Conservation (phyloP, 1,140 invertebrate species). For the Cotesia glomerata region DNA sequence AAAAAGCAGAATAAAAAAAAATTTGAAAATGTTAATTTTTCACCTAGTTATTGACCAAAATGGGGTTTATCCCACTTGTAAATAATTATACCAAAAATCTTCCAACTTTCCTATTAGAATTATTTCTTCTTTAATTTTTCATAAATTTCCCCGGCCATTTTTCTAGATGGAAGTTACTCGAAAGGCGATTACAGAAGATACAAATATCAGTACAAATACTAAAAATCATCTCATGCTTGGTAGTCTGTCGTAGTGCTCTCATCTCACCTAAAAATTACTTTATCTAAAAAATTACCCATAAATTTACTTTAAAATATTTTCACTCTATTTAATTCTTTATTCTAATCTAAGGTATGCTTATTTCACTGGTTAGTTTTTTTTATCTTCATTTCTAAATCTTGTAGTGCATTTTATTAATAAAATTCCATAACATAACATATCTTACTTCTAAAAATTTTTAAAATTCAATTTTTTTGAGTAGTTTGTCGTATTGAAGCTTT, state of each 20-base stretch:
- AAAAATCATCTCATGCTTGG: conserved; percentile 58
- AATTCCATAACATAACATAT: too few species aligned
- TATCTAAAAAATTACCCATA: conserved; percentile 37
- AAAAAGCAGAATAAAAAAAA: too few species aligned
- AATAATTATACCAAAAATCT: too few species aligned
- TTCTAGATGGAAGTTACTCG: conserved; percentile 63
- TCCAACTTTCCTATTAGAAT: too few species aligned
- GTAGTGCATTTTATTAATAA: too few species aligned
- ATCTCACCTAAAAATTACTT: conserved; percentile 49
- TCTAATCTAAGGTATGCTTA: too few species aligned
- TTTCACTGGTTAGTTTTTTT: conserved; percentile 39
- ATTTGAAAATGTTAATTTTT: too few species aligned
- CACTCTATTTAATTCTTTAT: neutral
- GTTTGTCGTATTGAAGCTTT: conserved; percentile 58
- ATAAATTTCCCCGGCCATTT: conserved; percentile 39
- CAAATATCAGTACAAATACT: conserved; percentile 56
- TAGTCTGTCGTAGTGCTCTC: conserved; percentile 62
- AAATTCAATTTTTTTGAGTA: conserved; percentile 35
- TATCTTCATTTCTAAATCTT: conserved; percentile 34
- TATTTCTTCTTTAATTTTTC: too few species aligned
- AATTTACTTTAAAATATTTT: neutral
- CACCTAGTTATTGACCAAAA: too few species aligned
- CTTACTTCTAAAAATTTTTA: neutral
- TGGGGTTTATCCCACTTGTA: too few species aligned
- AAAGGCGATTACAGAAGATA: conserved; percentile 60